Base-by-base conservation (phyloP, 2,113 vertebrate genomes). In the Lepidiolamprologus cunningtoni region DNA sequence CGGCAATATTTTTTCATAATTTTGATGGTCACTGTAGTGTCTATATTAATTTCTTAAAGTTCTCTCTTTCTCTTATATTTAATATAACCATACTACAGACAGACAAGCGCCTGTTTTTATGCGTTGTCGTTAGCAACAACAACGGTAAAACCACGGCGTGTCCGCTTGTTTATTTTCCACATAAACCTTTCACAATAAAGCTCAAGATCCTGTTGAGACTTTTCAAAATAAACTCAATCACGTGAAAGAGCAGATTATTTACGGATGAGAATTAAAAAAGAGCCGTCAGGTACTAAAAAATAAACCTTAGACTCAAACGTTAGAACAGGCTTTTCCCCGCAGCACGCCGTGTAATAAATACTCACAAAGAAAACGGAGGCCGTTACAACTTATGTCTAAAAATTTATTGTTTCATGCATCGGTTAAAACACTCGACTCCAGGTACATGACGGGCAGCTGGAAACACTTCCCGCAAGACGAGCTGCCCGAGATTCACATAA, bases 1-100 rank as follows among this genome's bases (percentile, higher is more conserved):
- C n/a, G n/a, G 17, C 50, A 50, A 50, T 50, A 50, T 50, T 50
- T 50, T n/a, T 5, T 19, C 47, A 50, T 50, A 0, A 2, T 50
- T 50, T 19, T 19, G 1, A 50, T 50, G 17, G 47, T 9, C 47
- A 50, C 47, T 19, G 16, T 19, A 50, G 47, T 9, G 16, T 3
- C 0, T 50, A 50, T 19, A 50, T 50, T 50, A 0, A 52, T 52
- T 52, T 52, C 50, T 0, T 52, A 9, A 52, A 19, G 50, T 52
- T 52, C 8, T 52, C 17, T n/a, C 17, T 52, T 52, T 52, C 17
- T 52, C 8, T 52, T 2, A n/a, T 52, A n/a, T 9, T n/a, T 52
- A 1, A n/a, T 52, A 52, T 52, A n/a, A n/a, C 19, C 50, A 52
- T 19, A 52, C 9, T n/a, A 52, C 0, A 0, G 19, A 53, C 5